Conservation (phyloP, 2,113 vertebrate genomes). For the Tor tambroides region DNA sequence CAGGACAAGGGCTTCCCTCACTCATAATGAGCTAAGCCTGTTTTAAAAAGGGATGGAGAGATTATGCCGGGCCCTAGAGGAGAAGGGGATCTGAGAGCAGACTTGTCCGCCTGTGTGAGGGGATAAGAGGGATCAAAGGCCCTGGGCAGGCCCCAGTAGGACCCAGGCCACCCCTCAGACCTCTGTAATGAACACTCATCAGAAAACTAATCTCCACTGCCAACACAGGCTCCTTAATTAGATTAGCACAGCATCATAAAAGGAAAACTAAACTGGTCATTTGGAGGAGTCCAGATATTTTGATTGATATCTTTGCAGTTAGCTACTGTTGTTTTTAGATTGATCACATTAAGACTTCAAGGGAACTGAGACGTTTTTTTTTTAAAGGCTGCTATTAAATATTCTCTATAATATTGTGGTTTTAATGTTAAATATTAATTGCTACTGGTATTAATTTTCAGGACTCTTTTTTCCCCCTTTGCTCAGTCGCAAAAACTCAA, state of each 20-base stretch:
- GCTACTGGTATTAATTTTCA: too few species aligned
- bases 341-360: constrained; percentile 24
- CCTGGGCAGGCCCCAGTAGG: constrained; percentile 47
- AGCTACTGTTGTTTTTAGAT: constrained; percentile 1
- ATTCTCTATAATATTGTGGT: background rate
- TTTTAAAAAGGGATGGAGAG: constrained; percentile 53
- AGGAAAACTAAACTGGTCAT: background rate
- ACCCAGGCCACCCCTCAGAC: constrained; percentile 42
- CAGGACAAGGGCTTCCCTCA: constrained; percentile 54
- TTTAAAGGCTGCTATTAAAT: background rate
- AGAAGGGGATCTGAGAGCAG: constrained; percentile 18
- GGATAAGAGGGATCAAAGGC: constrained; percentile 56
- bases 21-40: constrained; percentile 57
- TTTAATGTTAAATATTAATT: background rate
- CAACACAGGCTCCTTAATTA: constrained; percentile 45
- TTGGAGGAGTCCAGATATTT: constrained; percentile 14
- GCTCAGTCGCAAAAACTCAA: background rate
- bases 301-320: constrained; percentile 27
- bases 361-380: background rate
- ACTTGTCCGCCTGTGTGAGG: constrained; percentile 19
- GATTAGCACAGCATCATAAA: constrained; percentile 1
- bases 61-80: constrained; percentile 34
- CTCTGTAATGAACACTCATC: constrained; percentile 51
- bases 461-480: too few species aligned
- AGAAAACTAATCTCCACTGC: constrained; percentile 46